Conservation (phyloP, 1,140 invertebrate species). For the Eulimnadia texana region DNA sequence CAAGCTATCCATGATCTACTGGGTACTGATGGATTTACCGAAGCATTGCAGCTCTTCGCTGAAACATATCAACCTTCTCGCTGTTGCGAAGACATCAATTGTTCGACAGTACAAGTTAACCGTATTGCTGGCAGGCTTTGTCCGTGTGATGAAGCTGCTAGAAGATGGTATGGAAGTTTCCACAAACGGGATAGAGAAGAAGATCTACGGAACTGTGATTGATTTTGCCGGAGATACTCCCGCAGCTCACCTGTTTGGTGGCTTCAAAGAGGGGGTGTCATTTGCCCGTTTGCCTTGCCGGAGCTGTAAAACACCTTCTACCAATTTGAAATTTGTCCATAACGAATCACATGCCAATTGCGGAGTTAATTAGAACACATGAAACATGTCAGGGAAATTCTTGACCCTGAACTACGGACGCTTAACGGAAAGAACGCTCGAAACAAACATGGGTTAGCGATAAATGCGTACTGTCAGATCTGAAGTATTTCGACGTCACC, state of each 20-base stretch:
- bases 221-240: neutral
- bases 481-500: neutral
- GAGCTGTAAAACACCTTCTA: neutral
- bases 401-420: neutral
- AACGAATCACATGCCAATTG: neutral
- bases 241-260: neutral
- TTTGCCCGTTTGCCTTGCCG: neutral
- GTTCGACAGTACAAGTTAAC: neutral
- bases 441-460: neutral
- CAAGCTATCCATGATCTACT: neutral
- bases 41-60: neutral
- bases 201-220: neutral
- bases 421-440: neutral
- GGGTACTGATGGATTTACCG: neutral
- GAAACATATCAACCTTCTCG: neutral
- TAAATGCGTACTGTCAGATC: neutral
- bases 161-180: neutral
- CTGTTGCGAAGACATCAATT: neutral
- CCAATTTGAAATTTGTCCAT: neutral
- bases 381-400: neutral
- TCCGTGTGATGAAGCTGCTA: neutral
- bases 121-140: neutral
- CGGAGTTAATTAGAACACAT: neutral
- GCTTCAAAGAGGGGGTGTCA: conserved; percentile 1
- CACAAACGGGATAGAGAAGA: neutral